Percentiles rank a stretch among this genome's conserved stretches.
Conservation (phyloP, 2,888 invertebrate genomes). For the Archips xylosteana region DNA sequence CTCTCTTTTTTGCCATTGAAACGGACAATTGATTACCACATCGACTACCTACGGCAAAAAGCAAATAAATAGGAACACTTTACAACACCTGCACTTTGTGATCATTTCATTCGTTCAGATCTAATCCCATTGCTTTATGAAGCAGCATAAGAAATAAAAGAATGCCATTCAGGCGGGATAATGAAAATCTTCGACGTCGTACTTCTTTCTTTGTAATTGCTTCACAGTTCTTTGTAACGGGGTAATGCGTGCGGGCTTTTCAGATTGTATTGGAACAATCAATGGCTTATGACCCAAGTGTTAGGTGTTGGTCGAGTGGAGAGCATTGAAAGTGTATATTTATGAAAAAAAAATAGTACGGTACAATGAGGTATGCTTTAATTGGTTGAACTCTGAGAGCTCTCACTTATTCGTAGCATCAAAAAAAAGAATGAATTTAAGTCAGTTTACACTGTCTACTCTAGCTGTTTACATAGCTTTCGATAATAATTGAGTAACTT, state of each 20-base stretch:
- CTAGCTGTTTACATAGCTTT: too few species aligned
- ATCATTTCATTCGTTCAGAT: conserved; percentile 54
- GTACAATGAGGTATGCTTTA: background rate
- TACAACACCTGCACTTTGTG: conserved; percentile 47
- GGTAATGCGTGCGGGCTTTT: conserved; percentile 68
- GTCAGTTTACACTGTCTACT: too few species aligned
- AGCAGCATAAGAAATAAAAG: conserved; percentile 55
- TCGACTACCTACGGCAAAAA: conserved; percentile 2
- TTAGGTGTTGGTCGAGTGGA: background rate
- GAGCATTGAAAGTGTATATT: background rate
- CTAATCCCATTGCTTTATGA: conserved; percentile 55
- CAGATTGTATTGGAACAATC: conserved; percentile 71
- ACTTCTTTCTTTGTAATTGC: conserved; percentile 76
- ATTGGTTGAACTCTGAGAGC: background rate
- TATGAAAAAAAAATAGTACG: background rate
- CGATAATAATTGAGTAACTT: too few species aligned
- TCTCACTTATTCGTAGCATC: background rate
- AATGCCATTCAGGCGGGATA: conserved; percentile 58
- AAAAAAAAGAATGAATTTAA: too few species aligned
- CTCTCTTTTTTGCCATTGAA: background rate
- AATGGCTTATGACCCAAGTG: conserved; percentile 68
- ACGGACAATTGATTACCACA: background rate
- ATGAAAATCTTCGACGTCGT: conserved; percentile 73
- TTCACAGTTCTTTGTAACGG: conserved; percentile 72
- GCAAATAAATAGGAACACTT: conserved; percentile 40